Evolutionary conservation across 2,113 vertebrate genomes (phyloP), one percentile per base, ranked within the genome.

Genomic region (Anthoscopus minutus): DNA sequence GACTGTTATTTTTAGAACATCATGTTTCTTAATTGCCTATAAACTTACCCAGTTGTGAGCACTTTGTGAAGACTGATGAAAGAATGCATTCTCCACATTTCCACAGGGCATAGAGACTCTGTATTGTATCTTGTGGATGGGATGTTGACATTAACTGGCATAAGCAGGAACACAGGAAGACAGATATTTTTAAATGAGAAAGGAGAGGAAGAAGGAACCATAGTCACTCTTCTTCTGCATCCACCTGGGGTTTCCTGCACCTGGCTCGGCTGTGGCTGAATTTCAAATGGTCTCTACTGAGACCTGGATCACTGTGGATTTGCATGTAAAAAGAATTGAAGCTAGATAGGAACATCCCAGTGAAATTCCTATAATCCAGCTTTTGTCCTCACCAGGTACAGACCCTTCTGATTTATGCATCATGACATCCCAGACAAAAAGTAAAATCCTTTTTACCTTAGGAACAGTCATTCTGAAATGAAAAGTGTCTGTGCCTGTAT

Each of bases 1-100:
- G 53, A 44, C 30, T 38, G 66, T n/a, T 96, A 93, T 96, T 96
- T 96, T 96, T 93, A 97, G 91, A 96, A 35, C 31, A 71, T 47
- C 78, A 15, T 84, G 47, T 73, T 84, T 93, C 86, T 90, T 94
- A 95, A 94, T 91, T 95, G 83, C 64, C 53, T 77, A 61, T 83
- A 93, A 97, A 93, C 53, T 95, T 89, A 96, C 78, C 69, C 89
- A 67, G 61, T 92, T 86, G 74, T 70, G 71, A 95, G 77, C 87
- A 72, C 93, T 93, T 93, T 88, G 57, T 90, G 85, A 77, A 92
- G 88, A 82, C 56, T 66, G 51, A 79, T 89, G 67, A 81, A 94
- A 93, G 66, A 82, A 88, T n/a, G 38, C 71, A 89, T 67, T 90
- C 74, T 93, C 65, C 51, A 62, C 48, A 94, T 95, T 92, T 96